Conservation (phyloP, 2,113 vertebrate genomes). For the Plecotus auritus region DNA sequence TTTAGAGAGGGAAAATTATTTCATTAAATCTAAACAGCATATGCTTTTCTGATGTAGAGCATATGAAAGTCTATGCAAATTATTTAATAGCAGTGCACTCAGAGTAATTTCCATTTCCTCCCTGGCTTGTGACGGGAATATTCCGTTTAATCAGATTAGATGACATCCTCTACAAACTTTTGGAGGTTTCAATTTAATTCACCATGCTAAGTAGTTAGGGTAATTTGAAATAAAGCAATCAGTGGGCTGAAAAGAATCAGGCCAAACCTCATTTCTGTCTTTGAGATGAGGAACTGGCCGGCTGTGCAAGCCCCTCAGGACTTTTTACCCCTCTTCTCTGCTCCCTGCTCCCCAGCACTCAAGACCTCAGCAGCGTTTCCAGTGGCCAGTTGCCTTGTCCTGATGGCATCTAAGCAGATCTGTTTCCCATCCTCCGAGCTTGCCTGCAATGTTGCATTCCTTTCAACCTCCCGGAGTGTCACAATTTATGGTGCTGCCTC, state of each 20-base stretch:
- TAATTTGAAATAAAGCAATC: constrained; percentile 77
- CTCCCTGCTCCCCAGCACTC: background rate
- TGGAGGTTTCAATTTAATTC: constrained; percentile 73
- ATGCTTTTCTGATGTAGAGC: constrained; percentile 71
- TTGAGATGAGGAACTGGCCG: constrained; percentile 1
- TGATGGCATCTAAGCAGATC: constrained; percentile 47
- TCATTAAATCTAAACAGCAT: constrained; percentile 67
- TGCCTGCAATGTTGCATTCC: background rate
- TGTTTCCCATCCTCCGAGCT: constrained; percentile 19
- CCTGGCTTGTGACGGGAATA: constrained; percentile 54
- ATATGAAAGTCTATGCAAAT: constrained; percentile 76
- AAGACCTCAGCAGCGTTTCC: constrained; percentile 5
- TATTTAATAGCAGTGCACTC: constrained; percentile 67
- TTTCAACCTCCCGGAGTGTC: background rate
- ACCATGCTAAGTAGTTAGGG: constrained; percentile 71
- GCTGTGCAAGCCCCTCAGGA: constrained; percentile 14
- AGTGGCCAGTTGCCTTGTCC: background rate
- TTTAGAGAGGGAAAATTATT: constrained; percentile 67
- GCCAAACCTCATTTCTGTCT: constrained; percentile 64
- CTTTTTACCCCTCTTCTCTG: background rate
- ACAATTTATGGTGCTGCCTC: constrained; percentile 41
- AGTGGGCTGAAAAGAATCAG: constrained; percentile 66
- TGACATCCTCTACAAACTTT: constrained; percentile 72
- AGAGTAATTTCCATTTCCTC: constrained; percentile 74
- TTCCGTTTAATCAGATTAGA: constrained; percentile 79